These are phyloP conservation scores for Perithous albicinctus DNA, from an alignment of 2,888 invertebrate species.

Conservation along the genomic window DNA sequence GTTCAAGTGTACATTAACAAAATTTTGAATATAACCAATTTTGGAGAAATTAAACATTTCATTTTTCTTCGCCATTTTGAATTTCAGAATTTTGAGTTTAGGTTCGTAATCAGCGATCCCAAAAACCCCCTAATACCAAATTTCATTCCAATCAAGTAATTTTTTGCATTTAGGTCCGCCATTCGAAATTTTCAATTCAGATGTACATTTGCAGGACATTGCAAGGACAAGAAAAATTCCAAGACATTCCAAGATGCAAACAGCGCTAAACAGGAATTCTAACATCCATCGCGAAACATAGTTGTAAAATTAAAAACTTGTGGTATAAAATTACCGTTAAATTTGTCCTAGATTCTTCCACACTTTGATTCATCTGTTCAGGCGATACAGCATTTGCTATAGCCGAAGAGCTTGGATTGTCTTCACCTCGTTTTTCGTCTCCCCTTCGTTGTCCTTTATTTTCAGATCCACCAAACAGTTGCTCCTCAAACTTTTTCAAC, in stretches of 20 bases:
- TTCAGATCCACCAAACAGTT: slow-evolving; percentile 69
- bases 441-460: slow-evolving; percentile 1
- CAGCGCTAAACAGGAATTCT: background rate
- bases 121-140: too few relatives aligned
- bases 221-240: too few relatives aligned
- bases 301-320: background rate
- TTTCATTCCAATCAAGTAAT: too few relatives aligned
- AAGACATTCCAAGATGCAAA: too few relatives aligned
- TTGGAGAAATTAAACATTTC: background rate
- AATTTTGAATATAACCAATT: background rate
- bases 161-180: too few relatives aligned
- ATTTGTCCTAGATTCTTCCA: background rate
- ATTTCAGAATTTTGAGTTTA: too few relatives aligned
- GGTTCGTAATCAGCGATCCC: too few relatives aligned
- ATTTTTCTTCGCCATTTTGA: too few relatives aligned
- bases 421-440: slow-evolving; percentile 36
- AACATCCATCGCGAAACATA: background rate
- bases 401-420: slow-evolving; percentile 63
- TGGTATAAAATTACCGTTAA: background rate
- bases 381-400: background rate
- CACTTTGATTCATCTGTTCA: background rate
- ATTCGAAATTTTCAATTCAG: too few relatives aligned
- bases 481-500: slow-evolving; percentile 74
- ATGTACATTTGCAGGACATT: too few relatives aligned
- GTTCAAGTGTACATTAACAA: background rate